Base-by-base conservation (phyloP, 2,888 invertebrate species). In the Matsumyia berberina region DNA sequence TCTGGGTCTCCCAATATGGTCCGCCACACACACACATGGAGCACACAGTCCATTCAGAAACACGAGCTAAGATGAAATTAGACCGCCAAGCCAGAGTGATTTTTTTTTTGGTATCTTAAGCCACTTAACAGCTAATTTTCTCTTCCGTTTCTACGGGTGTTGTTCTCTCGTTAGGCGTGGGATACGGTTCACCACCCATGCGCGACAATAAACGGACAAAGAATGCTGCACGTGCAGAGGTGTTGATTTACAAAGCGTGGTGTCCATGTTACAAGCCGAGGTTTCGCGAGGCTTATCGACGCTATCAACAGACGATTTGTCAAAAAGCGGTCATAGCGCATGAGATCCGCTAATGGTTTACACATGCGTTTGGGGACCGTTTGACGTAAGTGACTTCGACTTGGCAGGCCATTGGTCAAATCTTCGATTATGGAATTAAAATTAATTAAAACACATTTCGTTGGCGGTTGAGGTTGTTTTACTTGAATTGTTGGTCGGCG, bases 221-320 rank as follows among this genome's bases (percentile, higher is more conserved):
- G 53, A 53, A 60, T 72, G 69, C 17, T 58, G 57, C 73, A 74
- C 80, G 80, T 80, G 80, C 80, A 80, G 80, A 80, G 80, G 80
- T 69, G 80, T 80, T 80, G 60, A 67, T 46, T 73, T 80, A 62
- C 67, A 46, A 44, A 70, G 57, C 62, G 44, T n/a, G n/a, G 33
- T 24, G 24, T n/a, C 15, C 29, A 57, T 15, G 29, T 58, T 15
- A 24, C 19, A 35, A 46, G 24, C 19, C n/a, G 7, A 39, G 15
- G 9, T 12, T 33, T 24, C 24, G 24, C 24, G 24, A 24, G 1
- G n/a, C n/a, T n/a, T n/a, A 51, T 51, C 67, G 7, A 33, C 24
- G 11, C 19, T 31, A 42, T 44, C 24, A 37, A 51, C 37, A 9
- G 37, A 29, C 24, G 35, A 57, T 58, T 72, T 72, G 72, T 79